These are phyloP conservation scores for Antigone vipio DNA, from an alignment of 2,113 vertebrate species.

Conservation along the genomic window DNA sequence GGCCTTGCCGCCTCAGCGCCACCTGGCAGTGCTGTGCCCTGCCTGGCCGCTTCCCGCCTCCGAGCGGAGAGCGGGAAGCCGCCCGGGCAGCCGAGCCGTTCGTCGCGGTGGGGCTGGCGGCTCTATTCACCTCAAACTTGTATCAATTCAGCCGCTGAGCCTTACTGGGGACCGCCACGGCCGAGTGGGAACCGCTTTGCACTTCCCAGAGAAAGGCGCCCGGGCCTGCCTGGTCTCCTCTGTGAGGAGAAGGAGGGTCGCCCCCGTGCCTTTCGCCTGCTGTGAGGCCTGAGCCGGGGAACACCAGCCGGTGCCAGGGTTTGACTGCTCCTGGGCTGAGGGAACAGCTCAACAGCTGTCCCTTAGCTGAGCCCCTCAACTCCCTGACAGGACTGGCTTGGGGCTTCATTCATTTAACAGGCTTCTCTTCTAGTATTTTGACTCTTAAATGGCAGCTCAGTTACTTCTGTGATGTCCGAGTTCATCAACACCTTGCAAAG, in stretches of 20 bases:
- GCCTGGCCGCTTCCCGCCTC: not conserved
- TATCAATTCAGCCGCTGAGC: accelerated
- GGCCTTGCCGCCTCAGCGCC: not conserved
- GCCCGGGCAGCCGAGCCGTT: not conserved
- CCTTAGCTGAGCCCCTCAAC: not conserved
- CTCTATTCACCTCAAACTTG: accelerated
- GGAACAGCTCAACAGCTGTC: no score
- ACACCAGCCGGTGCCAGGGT: accelerated
- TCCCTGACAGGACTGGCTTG: not conserved
- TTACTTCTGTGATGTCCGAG: not conserved
- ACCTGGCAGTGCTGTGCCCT: not conserved
- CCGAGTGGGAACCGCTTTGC: accelerated
- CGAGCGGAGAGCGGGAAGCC: accelerated
- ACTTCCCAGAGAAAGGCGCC: not conserved
- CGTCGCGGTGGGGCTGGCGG: not conserved
- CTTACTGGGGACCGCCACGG: not conserved
- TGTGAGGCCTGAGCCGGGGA: not conserved
- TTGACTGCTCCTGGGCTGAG: not conserved
- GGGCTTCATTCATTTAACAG: not conserved
- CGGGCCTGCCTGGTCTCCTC: accelerated
- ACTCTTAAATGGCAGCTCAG: no score
- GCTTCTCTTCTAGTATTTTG: not conserved
- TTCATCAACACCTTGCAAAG: not conserved
- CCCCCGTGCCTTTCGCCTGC: no score
- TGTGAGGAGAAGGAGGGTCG: not conserved